A percentile compares a stretch with the other conserved stretches of the same genome.
phyloP scores from a whole-genome alignment of 2,113 vertebrate genomes.

The Chiloscyllium plagiosum region DNA sequence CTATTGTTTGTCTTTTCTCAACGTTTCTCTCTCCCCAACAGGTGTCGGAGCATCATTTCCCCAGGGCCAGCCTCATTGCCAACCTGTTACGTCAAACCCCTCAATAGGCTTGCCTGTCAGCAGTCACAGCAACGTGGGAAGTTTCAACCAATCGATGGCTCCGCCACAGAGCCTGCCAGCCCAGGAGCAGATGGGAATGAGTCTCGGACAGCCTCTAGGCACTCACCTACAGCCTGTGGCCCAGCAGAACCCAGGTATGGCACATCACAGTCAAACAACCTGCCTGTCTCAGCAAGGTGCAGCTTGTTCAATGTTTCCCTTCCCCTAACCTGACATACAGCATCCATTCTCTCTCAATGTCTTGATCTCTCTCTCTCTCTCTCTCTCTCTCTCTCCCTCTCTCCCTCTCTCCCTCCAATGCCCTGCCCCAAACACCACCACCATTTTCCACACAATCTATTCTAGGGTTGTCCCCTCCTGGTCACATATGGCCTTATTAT shows the following conservation, averaged over 20 bases:
- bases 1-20: background rate
- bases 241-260: background rate
- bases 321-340: background rate
- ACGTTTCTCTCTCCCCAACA: background rate
- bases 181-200: background rate
- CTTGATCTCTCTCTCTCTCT: background rate
- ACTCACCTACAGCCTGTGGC: background rate
- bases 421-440: too few relatives aligned
- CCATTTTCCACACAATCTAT: background rate
- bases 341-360: background rate
- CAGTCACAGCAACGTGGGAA: conserved; percentile 15
- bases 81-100: background rate
- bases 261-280: background rate
- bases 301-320: too few relatives aligned
- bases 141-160: background rate
- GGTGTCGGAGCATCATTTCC: background rate
- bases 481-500: background rate
- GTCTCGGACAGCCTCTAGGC: background rate
- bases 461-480: background rate
- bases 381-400: background rate
- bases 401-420: background rate
- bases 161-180: background rate
- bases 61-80: conserved; percentile 12
- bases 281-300: background rate
- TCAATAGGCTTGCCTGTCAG: background rate